Evolutionary conservation across 2,888 invertebrate species (phyloP), one percentile per base, ranked within the genome.

Genomic region (Entomobrya multifasciata): DNA sequence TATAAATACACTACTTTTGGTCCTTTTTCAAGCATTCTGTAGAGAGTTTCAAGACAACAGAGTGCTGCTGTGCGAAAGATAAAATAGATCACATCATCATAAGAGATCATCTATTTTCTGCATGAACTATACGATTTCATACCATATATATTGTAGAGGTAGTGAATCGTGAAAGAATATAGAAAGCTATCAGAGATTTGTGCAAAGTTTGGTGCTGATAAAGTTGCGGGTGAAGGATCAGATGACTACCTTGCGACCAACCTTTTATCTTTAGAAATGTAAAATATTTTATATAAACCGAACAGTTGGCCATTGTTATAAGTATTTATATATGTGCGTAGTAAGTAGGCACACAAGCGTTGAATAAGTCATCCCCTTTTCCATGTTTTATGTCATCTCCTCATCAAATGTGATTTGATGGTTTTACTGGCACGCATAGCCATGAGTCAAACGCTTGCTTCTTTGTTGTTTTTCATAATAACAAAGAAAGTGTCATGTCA

Each of bases 81-180:
- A 57, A 20, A 60, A 65, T n/a, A 60, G 17, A 65, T 65, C 65
- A 65, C 65, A 65, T 65, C 65, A 22, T n/a, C n/a, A n/a, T n/a
- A n/a, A n/a, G n/a, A n/a, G n/a, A n/a, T n/a, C n/a, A n/a, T n/a
- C n/a, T n/a, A n/a, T n/a, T n/a, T n/a, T n/a, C n/a, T n/a, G n/a
- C n/a, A n/a, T n/a, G n/a, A n/a, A n/a, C n/a, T n/a, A n/a, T n/a
- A n/a, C n/a, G n/a, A n/a, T n/a, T n/a, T n/a, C n/a, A n/a, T n/a
- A n/a, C n/a, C n/a, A n/a, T n/a, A n/a, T n/a, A n/a, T n/a, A n/a
- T n/a, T n/a, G n/a, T n/a, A n/a, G n/a, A n/a, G n/a, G n/a, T n/a
- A n/a, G n/a, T n/a, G n/a, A n/a, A n/a, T n/a, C n/a, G n/a, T n/a
- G n/a, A n/a, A n/a, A n/a, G n/a, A n/a, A n/a, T n/a, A n/a, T n/a